Evolutionary conservation across 2,113 vertebrate genomes (phyloP).

Genomic region (Python bivittatus): DNA sequence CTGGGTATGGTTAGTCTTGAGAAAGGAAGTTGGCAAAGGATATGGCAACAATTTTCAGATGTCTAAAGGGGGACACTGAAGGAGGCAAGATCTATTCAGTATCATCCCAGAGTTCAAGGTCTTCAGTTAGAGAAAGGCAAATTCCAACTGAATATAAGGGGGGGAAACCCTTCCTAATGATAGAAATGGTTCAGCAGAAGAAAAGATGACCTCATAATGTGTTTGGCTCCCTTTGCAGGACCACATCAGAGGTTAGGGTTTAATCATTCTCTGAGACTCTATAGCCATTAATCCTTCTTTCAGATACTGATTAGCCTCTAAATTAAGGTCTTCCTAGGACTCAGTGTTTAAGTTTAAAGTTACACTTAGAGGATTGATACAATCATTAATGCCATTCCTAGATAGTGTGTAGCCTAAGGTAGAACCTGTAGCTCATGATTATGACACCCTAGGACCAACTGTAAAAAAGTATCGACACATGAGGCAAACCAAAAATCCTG

Average conservation of each 20-base stretch:
- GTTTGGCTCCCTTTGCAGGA: neutral
- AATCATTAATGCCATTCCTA: neutral
- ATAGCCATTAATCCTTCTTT: neutral
- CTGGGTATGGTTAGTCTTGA: neutral
- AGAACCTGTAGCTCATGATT: neutral
- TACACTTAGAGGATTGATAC: neutral
- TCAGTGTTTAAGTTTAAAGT: neutral
- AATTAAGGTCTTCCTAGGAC: neutral
- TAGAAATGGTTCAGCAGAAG: neutral
- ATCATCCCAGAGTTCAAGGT: neutral
- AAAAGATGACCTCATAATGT: neutral
- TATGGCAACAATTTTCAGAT: neutral
- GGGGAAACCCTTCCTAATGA: neutral
- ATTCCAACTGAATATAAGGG: neutral
- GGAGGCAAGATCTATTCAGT: neutral
- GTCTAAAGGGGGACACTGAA: neutral
- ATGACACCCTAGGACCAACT: neutral
- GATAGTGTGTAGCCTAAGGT: neutral
- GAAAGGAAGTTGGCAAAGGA: neutral
- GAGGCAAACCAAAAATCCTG: neutral
- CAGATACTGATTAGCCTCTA: neutral
- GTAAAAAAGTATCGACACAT: neutral
- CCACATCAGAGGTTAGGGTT: neutral
- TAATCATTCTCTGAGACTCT: neutral
- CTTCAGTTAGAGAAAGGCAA: neutral